A percentile compares a stretch with the other conserved stretches of the same genome.
phyloP scores from a whole-genome alignment of 2,113 vertebrate species.

The Eublepharis macularius region DNA sequence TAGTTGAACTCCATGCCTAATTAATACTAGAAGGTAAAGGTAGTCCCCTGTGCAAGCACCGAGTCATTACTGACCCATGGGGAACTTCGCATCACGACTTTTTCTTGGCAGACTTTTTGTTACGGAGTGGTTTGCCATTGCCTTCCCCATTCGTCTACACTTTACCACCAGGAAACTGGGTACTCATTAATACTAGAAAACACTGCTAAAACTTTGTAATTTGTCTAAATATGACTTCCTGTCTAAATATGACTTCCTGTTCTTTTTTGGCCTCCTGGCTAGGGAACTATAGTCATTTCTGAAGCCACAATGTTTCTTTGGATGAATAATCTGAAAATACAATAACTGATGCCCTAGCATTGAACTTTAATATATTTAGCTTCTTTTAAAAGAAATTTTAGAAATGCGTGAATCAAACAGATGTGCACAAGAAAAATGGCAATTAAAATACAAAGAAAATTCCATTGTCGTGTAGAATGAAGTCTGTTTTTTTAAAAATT shows the following conservation, averaged over 20 bases:
- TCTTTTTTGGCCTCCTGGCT: conserved; percentile 42
- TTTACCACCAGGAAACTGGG: too few relatives aligned
- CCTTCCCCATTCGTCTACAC: too few relatives aligned
- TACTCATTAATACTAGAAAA: neutral
- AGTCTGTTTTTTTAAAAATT: neutral
- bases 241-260: neutral
- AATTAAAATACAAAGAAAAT: neutral
- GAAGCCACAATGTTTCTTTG: conserved; percentile 41
- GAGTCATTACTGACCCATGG: too few relatives aligned
- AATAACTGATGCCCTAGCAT: neutral
- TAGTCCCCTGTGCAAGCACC: too few relatives aligned
- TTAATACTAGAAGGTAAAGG: neutral
- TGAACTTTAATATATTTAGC: neutral
- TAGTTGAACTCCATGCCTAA: neutral
- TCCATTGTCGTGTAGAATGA: conserved; percentile 5
- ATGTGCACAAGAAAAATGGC: neutral
- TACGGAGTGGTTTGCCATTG: too few relatives aligned
- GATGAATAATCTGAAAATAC: neutral
- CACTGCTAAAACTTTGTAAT: neutral
- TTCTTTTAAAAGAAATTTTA: neutral
- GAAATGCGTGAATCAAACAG: neutral
- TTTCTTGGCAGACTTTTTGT: too few relatives aligned
- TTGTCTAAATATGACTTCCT: neutral
- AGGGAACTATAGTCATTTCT: conserved; percentile 53
- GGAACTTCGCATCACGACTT: too few relatives aligned